phyloP scores from a whole-genome alignment of 2,797 vertebrate genomes.

The Hypotaenidia philippensis region DNA sequence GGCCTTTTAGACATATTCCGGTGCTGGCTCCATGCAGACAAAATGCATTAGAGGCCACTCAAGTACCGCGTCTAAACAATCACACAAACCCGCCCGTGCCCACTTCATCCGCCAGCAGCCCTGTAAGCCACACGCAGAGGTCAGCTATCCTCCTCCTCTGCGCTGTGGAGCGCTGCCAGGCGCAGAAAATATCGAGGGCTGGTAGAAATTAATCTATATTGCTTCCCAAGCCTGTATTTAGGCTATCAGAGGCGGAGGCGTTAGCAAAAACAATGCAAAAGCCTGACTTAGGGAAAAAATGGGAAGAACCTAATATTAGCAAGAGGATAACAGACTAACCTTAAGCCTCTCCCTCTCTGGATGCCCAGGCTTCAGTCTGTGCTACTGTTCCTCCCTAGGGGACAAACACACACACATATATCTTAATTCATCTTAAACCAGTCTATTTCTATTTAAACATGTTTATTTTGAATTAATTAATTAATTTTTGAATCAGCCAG shows the following conservation, averaged over 20 bases:
- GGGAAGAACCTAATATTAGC: not conserved
- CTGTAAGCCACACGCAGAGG: not conserved
- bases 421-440: not conserved
- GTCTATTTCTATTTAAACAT: not conserved
- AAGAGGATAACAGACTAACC: not conserved
- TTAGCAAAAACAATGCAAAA: not conserved
- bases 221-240: not conserved
- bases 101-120: not conserved
- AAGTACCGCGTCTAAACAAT: not conserved
- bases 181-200: not conserved
- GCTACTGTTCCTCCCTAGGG: not conserved
- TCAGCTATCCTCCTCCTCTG: not conserved
- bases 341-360: not conserved
- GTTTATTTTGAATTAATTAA: not conserved
- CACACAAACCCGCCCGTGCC: not conserved
- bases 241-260: not conserved
- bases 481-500: not conserved
- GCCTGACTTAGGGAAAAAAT: not conserved
- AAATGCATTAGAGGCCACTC: slow-evolving; percentile 47
- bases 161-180: not conserved
- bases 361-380: not conserved
- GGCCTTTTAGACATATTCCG: slow-evolving; percentile 39
- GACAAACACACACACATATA: no score
- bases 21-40: slow-evolving; percentile 43
- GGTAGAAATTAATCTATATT: not conserved